Evolutionary conservation across 37 sponge, comb jelly and placozoan genomes (phyloP).

Genomic region (Aplysina aerophoba): DNA sequence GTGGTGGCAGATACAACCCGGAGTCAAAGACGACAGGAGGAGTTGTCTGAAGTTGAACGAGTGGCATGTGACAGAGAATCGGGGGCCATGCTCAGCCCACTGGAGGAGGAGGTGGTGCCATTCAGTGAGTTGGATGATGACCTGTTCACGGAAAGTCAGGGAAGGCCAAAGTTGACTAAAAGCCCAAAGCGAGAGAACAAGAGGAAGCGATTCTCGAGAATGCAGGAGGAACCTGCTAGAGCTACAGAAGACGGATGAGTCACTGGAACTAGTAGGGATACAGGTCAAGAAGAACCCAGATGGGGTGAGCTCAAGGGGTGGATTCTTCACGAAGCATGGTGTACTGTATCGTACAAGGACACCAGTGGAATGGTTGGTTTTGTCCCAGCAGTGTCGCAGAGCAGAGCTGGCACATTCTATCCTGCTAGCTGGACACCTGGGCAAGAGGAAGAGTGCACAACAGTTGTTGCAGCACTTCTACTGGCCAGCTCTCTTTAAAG

Average conservation of each 20-base stretch:
- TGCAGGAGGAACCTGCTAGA: background rate
- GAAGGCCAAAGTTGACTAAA: background rate
- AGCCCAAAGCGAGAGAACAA: background rate
- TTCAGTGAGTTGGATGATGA: background rate
- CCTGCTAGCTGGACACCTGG: conserved; percentile 59
- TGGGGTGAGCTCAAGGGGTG: background rate
- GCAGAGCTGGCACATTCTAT: conserved; percentile 42
- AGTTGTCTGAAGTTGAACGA: background rate
- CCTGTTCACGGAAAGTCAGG: background rate
- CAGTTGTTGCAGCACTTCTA: conserved; percentile 51
- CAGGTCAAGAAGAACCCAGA: background rate
- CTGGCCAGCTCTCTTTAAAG: conserved; percentile 22
- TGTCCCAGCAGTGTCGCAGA: conserved; percentile 32
- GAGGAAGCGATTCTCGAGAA: background rate
- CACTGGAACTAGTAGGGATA: background rate
- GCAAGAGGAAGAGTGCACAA: conserved; percentile 52
- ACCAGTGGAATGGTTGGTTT: conserved; percentile 51
- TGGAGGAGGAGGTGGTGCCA: background rate
- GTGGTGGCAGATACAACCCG: conserved; percentile 31
- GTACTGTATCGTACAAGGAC: conserved; percentile 26
- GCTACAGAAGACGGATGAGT: conserved; percentile 35
- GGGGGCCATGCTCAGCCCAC: conserved; percentile 5
- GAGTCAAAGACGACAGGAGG: conserved; percentile 14
- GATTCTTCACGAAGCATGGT: background rate
- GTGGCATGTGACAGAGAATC: background rate